Base-by-base conservation (phyloP, 2,113 vertebrate species). In the Cephalopholis sonnerati region DNA sequence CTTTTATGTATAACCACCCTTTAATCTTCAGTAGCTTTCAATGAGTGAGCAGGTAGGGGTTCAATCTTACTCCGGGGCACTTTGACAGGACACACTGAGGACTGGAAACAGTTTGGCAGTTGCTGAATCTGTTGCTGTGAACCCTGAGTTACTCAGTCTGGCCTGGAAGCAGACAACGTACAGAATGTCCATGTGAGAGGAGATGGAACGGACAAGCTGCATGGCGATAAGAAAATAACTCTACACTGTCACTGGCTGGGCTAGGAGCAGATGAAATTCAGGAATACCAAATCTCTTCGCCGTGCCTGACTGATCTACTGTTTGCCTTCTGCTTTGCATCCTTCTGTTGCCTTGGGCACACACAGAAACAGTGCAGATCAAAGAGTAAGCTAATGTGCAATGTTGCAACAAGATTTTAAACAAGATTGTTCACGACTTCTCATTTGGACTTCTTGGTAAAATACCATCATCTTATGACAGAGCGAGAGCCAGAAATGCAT, bases 391-490 rank as follows among this genome's bases (percentile, higher is more conserved):
- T 76, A 84, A 86, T 86, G 82, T 54, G 53, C 68, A 74, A 85
- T 81, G 85, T 87, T 81, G 79, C 77, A 80, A 76, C 87, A 83
- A 81, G 87, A 90, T 88, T 84, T 89, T 73, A 79, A 83, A 90
- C 85, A 84, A 89, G 87, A 93, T 84, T 86, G 64, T 85, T 90
- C 70, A 55, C 0, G 32, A 83, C 76, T 88, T 83, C 77, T 88
- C 72, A 84, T 88, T 85, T 85, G 80, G 64, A 63, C 36, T 51
- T 27, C 7, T 48, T 61, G 36, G 78, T 53, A 58, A 79, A 82
- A 84, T 53, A 62, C 13, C 63, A 50, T 77, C 68, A 74, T 62
- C 39, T 75, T 39, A 20, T 76, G 83, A 83, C 65, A 39, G 74
- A 65, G 55, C 15, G 17, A 77, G 48, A 81, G 61, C 13, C 22